Conservation (phyloP, 2,888 invertebrate genomes). For the Listrodromus nycthemerus region DNA sequence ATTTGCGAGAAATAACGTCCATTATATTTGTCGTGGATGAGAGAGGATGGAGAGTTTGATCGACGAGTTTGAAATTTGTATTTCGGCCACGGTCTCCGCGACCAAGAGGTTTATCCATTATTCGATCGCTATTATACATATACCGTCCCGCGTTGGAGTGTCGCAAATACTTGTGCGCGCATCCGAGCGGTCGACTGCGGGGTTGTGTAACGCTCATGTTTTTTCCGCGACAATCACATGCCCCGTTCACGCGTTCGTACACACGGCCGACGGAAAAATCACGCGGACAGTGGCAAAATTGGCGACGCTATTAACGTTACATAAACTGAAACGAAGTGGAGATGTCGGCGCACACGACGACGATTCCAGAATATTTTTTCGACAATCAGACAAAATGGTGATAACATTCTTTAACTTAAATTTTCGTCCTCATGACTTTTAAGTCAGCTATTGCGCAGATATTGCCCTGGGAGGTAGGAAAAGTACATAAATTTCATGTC, state of each 20-base stretch:
- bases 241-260: neutral
- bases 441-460: too few relatives aligned
- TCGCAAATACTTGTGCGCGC: neutral
- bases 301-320: conserved; percentile 13
- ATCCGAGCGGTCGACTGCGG: neutral
- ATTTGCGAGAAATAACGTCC: conserved; percentile 1
- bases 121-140: conserved; percentile 31
- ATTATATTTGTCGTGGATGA: conserved; percentile 10
- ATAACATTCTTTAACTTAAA: too few relatives aligned
- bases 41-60: neutral
- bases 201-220: conserved; percentile 67
- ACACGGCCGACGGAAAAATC: conserved; percentile 3
- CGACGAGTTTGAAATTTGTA: conserved; percentile 1
- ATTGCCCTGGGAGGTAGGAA: too few relatives aligned
- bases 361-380: too few relatives aligned
- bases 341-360: neutral
- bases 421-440: too few relatives aligned
- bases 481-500: too few relatives aligned
- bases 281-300: conserved; percentile 13
- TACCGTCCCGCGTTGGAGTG: neutral
- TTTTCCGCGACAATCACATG: conserved; percentile 42
- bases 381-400: neutral
- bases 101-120: conserved; percentile 15
- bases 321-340: neutral
- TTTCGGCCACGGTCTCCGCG: neutral